phyloP scores from a whole-genome alignment of 2,113 vertebrate genomes.

The Melanerpes aurifrons region DNA sequence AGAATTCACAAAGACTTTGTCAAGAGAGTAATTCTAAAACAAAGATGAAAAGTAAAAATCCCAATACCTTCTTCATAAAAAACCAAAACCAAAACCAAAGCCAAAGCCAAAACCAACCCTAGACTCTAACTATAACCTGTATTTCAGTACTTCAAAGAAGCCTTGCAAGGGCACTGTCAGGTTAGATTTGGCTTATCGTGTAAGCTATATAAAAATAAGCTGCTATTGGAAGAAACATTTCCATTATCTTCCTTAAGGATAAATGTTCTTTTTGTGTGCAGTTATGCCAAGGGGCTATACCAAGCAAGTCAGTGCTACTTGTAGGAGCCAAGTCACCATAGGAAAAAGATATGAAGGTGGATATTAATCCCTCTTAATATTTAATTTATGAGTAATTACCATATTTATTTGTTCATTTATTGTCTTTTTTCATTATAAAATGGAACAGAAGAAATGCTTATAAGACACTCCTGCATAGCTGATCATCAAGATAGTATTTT shows the following conservation, averaged over 20 bases:
- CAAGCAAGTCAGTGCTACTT: not conserved
- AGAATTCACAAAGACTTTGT: conserved; percentile 28
- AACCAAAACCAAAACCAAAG: too few species aligned
- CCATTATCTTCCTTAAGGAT: not conserved
- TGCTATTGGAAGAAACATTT: not conserved
- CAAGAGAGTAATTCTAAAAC: conserved; percentile 26
- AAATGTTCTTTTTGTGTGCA: not conserved
- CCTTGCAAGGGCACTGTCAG: conserved; percentile 37
- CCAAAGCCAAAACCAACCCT: too few species aligned
- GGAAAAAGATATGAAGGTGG: not conserved
- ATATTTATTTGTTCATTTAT: not conserved
- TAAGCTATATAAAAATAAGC: conserved; percentile 17
- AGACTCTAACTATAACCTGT: conserved; percentile 8
- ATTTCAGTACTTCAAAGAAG: conserved; percentile 46
- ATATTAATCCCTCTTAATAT: not conserved
- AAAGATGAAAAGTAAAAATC: conserved; percentile 38
- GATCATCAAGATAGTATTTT: not conserved
- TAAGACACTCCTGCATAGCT: not conserved
- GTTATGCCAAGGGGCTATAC: not conserved
- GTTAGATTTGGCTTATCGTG: conserved; percentile 32
- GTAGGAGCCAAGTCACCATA: not conserved
- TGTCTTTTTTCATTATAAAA: not conserved
- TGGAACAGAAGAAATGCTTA: not conserved
- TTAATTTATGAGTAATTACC: not conserved
- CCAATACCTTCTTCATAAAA: conserved; percentile 25